A percentile compares a stretch with the other conserved stretches of the same genome.
Conservation (phyloP, 2,113 vertebrate species). For the Chauna torquata region DNA sequence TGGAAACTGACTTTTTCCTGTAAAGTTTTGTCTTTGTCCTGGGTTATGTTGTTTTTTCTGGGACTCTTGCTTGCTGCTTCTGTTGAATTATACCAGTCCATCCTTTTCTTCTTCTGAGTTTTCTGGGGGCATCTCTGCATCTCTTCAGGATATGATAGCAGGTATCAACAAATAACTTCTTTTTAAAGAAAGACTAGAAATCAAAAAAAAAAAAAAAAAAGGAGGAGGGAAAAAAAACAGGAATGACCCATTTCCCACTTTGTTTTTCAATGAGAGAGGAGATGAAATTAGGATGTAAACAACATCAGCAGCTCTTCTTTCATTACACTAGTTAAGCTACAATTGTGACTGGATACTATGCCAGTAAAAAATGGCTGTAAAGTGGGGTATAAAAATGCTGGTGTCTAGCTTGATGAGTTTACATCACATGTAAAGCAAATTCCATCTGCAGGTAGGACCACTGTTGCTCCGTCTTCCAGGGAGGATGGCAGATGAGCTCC, state of each 20-base stretch:
- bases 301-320: neutral
- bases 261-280: neutral
- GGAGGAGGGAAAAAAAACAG: neutral
- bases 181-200: constrained; percentile 41
- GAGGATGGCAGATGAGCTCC: neutral
- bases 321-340: neutral
- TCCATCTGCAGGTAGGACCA: neutral
- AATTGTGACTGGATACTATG: neutral
- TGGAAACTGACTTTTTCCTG: neutral
- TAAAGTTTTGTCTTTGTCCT: neutral
- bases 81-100: neutral
- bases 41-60: neutral
- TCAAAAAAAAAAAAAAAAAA: neutral
- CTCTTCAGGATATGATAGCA: neutral
- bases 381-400: neutral
- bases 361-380: neutral
- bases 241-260: neutral
- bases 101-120: neutral
- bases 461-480: fast-evolving
- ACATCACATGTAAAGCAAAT: fast-evolving
- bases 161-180: neutral
- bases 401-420: neutral
- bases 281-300: neutral
- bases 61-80: neutral
- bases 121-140: neutral